Percentiles rank a stretch among this genome's conserved stretches.
phyloP scores from a whole-genome alignment of 2,888 invertebrate species.

The Ophion obscuratus region DNA sequence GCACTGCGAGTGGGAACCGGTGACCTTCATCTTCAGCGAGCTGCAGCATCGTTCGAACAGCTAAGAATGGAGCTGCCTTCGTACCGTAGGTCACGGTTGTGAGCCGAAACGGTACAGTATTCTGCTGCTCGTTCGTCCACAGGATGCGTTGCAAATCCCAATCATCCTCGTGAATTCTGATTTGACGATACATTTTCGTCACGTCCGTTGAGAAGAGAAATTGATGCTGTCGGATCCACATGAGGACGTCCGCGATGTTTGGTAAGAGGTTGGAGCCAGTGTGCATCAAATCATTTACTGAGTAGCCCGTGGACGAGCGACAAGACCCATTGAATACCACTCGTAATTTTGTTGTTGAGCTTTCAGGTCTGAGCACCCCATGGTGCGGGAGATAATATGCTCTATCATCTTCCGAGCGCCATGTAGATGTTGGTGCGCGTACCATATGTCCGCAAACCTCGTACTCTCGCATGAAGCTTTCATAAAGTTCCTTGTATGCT shows the following conservation, averaged over 20 bases:
- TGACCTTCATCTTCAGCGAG: neutral
- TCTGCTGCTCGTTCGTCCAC: neutral
- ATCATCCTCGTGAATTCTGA: neutral
- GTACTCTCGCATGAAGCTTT: constrained; percentile 20
- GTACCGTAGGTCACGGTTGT: neutral
- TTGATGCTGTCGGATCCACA: neutral
- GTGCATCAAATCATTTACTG: neutral
- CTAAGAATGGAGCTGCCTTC: neutral
- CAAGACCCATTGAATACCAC: neutral
- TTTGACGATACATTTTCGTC: neutral
- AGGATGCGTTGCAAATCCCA: neutral
- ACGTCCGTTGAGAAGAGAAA: neutral
- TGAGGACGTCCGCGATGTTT: neutral
- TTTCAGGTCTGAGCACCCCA: too few species aligned
- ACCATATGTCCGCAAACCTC: constrained; percentile 13
- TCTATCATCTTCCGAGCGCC: neutral
- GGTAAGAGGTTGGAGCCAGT: neutral
- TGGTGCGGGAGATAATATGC: constrained; percentile 64
- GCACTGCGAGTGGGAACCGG: neutral
- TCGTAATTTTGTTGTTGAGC: neutral
- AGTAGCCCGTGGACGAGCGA: neutral
- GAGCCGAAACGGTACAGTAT: neutral
- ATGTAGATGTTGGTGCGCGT: neutral
- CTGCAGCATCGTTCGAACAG: neutral
- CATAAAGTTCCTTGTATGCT: neutral